A percentile compares a stretch with the other conserved stretches of the same genome.
Evolutionary conservation across 2,888 invertebrate genomes (phyloP).

Genomic region (Invenusta paracnida): DNA sequence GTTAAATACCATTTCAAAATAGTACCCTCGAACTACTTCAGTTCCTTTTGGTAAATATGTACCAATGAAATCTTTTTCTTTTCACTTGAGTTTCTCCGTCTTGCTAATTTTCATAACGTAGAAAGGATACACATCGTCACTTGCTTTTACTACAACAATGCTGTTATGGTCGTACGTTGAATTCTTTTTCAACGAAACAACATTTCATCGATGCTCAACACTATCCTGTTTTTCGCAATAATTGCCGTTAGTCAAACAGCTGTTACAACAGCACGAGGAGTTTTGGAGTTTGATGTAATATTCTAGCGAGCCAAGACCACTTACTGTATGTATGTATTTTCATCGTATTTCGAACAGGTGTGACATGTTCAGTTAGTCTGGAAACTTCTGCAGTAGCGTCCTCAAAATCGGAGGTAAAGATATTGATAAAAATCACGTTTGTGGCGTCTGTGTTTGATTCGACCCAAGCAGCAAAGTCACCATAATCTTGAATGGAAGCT

Average conservation of each 20-base stretch:
- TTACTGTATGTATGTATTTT: not conserved
- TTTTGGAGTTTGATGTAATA: not conserved
- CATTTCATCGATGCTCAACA: not conserved
- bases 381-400: not conserved
- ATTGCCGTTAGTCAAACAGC: not conserved
- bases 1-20: not conserved
- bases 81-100: not conserved
- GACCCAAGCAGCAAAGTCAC: not conserved
- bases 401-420: not conserved
- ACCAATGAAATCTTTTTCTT: slow-evolving; percentile 2
- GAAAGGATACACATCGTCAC: slow-evolving; percentile 4
- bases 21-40: slow-evolving; percentile 13
- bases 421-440: slow-evolving; percentile 24
- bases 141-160: slow-evolving; percentile 11
- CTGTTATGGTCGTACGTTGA: not conserved
- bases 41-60: slow-evolving; percentile 6
- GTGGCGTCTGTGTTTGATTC: not conserved
- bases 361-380: not conserved
- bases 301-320: not conserved
- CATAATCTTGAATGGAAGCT: slow-evolving; percentile 27
- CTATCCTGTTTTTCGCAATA: not conserved
- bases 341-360: not conserved
- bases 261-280: not conserved
- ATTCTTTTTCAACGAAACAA: slow-evolving; percentile 20
- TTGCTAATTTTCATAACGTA: slow-evolving; percentile 14